Evolutionary conservation across 2,797 vertebrate genomes (phyloP).

Genomic region (Chloroceryle amazona): DNA sequence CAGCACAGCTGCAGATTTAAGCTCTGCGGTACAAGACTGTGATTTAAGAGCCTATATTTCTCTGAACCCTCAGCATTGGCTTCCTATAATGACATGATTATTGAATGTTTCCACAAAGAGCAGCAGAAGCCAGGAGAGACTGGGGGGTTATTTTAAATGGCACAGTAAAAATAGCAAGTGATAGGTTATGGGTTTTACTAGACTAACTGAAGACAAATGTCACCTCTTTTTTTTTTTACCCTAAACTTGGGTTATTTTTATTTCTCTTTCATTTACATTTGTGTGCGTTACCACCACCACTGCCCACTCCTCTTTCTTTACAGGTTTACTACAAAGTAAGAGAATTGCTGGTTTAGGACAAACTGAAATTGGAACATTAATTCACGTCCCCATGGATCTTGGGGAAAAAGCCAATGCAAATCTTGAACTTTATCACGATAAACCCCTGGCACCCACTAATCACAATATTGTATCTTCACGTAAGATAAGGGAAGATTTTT

Average conservation of each 20-base stretch:
- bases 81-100: background rate
- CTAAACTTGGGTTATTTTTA: background rate
- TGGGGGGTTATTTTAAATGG: background rate
- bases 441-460: slow-evolving; percentile 81
- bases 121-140: background rate
- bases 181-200: background rate
- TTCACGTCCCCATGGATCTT: slow-evolving; percentile 57
- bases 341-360: background rate
- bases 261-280: slow-evolving; percentile 16
- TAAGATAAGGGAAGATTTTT: slow-evolving; percentile 80
- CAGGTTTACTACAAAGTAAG: background rate
- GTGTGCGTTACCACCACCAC: background rate
- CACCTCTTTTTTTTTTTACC: background rate
- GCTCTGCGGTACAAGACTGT: background rate
- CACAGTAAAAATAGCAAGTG: background rate
- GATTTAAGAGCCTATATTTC: slow-evolving; percentile 22
- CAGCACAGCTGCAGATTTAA: background rate
- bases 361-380: slow-evolving; percentile 21
- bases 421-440: slow-evolving; percentile 82
- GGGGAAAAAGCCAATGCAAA: slow-evolving; percentile 72
- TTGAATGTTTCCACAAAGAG: slow-evolving; percentile 36
- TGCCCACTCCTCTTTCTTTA: background rate
- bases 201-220: background rate
- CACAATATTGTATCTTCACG: slow-evolving; percentile 79
- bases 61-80: background rate